Evolutionary conservation across 2,797 vertebrate species (phyloP), one percentile per base, ranked within the genome.

Genomic region (Botia almorhae): DNA sequence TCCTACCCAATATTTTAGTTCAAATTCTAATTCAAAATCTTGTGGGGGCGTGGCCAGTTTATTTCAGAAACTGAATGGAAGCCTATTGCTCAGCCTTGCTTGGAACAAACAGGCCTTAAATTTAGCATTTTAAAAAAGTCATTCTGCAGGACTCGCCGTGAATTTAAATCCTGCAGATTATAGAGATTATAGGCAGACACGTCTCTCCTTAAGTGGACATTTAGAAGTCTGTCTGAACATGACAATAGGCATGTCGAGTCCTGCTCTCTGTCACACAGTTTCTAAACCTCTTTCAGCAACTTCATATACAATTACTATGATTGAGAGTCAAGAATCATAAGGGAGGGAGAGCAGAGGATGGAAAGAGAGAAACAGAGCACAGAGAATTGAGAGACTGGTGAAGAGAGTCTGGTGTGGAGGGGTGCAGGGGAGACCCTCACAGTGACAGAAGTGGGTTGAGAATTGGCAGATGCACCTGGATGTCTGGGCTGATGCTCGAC

Each of bases 401-500:
- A 36, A 29, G 23, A 61, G 23, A 29, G 58, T 29, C 3, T 29
- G 60, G 13, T 61, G 23, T 61, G 60, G 26, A 61, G 60, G 60
- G 60, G 60, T 33, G 14, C 58, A 61, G 6, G 13, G 12, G 69
- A 68, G 74, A 60, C 13, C 48, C 21, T 58, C 6, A 19, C 36
- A 69, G 36, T 74, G 80, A 74, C 76, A 80, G 80, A 75, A 58
- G 29, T 16, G 53, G 71, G 76, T 74, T 83, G 81, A 83, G 76
- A 43, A 75, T 65, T 71, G 82, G 78, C 87, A 89, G 86, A 74
- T 85, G 73, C 85, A 88, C 87, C 87, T 89, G 86, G 87, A 67
- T 72, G 71, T n/a, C 16, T 0, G 26, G 21, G 23, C 60, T 16
- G 60, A 61, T 61, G 60, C 60, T 61, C 23, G 7, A 90, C 92